Base-by-base conservation (phyloP, 1,140 invertebrate genomes). In the Diuraphis noxia region DNA sequence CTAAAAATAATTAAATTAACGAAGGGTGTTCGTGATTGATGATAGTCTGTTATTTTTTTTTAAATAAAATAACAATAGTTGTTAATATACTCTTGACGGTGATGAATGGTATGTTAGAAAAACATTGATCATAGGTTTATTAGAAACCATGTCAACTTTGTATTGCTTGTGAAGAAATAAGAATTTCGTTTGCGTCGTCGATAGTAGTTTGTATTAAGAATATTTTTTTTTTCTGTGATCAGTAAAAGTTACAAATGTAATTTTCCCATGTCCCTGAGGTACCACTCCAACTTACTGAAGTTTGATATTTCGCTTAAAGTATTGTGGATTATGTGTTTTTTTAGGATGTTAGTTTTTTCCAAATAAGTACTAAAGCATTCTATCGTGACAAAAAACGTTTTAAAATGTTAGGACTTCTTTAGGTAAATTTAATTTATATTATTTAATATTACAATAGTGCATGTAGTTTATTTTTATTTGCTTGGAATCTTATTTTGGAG, bases 181-280 rank as follows among this genome's bases (percentile, higher is more conserved):
- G 13, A 72, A 72, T n/a, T 72, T 72, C n/a, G n/a, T n/a, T 72
- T 72, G 13, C 13, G 56, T 72, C 34, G 56, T 72, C 56, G 13
- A 72, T 72, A 72, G 56, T 72, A 72, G 56, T 72, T 72, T 72
- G 56, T n/a, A 72, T n/a, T 5, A n/a, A n/a, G 56, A 72, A 5
- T 72, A n/a, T 72, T n/a, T 56, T 72, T 72, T 30, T 72, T 72
- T 72, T 72, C 30, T 72, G 30, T 72, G 30, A 72, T 72, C 56
- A 72, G 13, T 72, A 72, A 72, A 72, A 72, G 56, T 72, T 72
- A 72, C 56, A 72, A 72, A 72, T 72, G 56, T 72, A 72, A 72
- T 72, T 72, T 72, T 72, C 30, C 30, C 19, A 34, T 17, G 34
- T 72, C 56, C 30, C 56, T 34, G 56, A 72, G 56, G 56, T 72